phyloP scores from a whole-genome alignment of 2,888 invertebrate genomes.

The Biston betularia region DNA sequence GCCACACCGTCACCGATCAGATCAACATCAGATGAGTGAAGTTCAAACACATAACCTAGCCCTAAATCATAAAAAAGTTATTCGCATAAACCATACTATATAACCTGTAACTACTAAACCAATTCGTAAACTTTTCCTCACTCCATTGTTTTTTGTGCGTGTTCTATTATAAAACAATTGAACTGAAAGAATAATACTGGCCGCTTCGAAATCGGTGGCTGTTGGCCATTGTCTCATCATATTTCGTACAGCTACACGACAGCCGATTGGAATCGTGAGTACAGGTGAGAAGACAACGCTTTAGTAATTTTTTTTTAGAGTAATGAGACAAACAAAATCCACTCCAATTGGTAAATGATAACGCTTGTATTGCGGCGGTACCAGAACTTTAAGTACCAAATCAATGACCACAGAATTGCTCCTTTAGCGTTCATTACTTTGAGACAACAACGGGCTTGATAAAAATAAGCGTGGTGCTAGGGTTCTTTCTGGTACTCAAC shows the following conservation, averaged over 20 bases:
- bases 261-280: constrained; percentile 83
- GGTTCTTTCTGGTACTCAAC: too few relatives aligned
- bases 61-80: not conserved
- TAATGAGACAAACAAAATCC: too few relatives aligned
- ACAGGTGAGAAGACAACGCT: constrained; percentile 55
- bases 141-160: constrained; percentile 21
- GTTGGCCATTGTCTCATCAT: constrained; percentile 67
- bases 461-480: too few relatives aligned
- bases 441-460: too few relatives aligned
- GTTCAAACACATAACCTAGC: too few relatives aligned
- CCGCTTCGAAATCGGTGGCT: constrained; percentile 58
- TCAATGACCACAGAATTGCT: not conserved
- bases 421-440: too few relatives aligned
- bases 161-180: constrained; percentile 26
- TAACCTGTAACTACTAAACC: not conserved
- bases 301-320: not conserved
- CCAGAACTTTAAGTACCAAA: too few relatives aligned
- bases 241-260: constrained; percentile 66
- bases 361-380: too few relatives aligned
- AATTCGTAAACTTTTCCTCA: constrained; percentile 13
- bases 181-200: constrained; percentile 33
- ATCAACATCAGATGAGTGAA: too few relatives aligned
- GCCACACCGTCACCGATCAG: too few relatives aligned
- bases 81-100: not conserved
- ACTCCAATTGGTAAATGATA: too few relatives aligned